Base-by-base conservation (phyloP, 2,797 vertebrate genomes). In the Merluccius polli region DNA sequence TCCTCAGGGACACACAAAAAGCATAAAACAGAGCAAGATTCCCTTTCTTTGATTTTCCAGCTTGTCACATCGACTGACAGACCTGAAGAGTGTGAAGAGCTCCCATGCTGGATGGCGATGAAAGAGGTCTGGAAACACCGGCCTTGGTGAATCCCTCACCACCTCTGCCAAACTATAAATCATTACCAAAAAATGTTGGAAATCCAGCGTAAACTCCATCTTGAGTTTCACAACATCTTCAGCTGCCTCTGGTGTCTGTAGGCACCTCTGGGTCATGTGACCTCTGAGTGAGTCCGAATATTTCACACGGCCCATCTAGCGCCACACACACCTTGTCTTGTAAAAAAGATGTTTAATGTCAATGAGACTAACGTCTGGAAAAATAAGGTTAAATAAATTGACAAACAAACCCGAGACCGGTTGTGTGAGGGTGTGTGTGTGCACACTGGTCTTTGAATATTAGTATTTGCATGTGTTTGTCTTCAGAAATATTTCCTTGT, bases 161-260 rank as follows among this genome's bases (percentile, higher is more conserved):
- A 77, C 35, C 18, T 48, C 18, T 36, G 11, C 69, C 7, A 77
- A 72, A 77, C 73, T 30, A 67, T 41, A 67, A 75, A 74, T 84
- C 78, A 84, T 76, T 70, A 35, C 59, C 59, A 70, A 48, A 71
- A 67, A n/a, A 72, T 30, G 32, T 2, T 11, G 9, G 59, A 27
- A 75, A 75, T 33, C 2, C 35, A 63, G 15, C 29, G 31, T 71
- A 48, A 65, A 69, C 36, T 8, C 24, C 68, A 78, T 84, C 73
- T 83, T 35, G 18, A 52, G 71, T 88, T 90, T 85, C 84, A 84
- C 72, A 84, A 81, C 75, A 81, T 13, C 38, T 24, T 73, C 70
- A 72, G 81, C 81, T 83, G 82, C 81, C 85, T 71, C 71, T 78
- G 79, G 70, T 77, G 72, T 75, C 36, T 76, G 73, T 72, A 80